A percentile compares a stretch with the other conserved stretches of the same genome.
phyloP scores from a whole-genome alignment of 2,113 vertebrate species.

The Brienomyrus brachyistius region DNA sequence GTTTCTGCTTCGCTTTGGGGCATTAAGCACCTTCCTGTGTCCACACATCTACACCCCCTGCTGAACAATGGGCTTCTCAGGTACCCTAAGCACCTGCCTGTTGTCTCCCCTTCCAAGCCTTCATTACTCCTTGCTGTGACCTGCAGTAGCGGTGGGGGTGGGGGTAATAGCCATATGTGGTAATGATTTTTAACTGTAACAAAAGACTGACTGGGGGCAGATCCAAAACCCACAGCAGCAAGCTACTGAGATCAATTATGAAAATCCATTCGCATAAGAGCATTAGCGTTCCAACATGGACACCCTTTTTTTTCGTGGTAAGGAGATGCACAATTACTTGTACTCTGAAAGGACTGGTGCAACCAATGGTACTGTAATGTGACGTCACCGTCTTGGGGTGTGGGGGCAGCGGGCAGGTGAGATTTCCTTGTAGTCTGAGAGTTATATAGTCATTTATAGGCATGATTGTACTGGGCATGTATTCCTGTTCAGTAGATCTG shows the following conservation, averaged over 20 bases:
- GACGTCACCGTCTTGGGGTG: background rate
- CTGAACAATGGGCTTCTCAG: background rate
- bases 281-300: background rate
- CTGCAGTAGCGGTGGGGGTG: background rate
- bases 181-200: constrained; percentile 5
- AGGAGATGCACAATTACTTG: background rate
- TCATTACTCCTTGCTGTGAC: background rate
- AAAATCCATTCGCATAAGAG: background rate
- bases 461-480: background rate
- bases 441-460: background rate
- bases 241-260: background rate
- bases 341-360: background rate
- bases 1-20: background rate
- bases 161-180: background rate
- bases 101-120: background rate
- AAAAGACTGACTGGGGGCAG: background rate
- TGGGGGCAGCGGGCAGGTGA: background rate
- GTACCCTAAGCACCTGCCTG: background rate
- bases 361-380: background rate
- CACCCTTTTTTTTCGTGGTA: background rate
- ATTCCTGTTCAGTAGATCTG: background rate
- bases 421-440: background rate
- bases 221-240: background rate
- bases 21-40: background rate
- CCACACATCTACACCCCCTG: constrained; percentile 9